Evolutionary conservation across 2,888 invertebrate species (phyloP).

Genomic region (Theretra japonica): DNA sequence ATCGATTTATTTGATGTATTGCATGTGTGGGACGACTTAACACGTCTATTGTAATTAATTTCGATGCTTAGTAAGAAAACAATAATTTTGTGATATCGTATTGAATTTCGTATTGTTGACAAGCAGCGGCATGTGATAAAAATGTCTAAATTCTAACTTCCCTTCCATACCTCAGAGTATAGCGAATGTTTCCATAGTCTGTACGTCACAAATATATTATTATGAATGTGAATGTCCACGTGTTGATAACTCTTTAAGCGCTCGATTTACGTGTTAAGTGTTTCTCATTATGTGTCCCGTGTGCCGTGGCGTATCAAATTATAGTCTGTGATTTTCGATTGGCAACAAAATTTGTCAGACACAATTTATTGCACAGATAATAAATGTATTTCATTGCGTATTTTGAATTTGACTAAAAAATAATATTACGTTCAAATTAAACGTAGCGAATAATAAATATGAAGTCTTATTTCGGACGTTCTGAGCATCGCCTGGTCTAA

Average conservation of each 20-base stretch:
- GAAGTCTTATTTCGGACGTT: too few relatives aligned
- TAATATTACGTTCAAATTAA: too few relatives aligned
- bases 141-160: slow-evolving; percentile 18
- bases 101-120: not conserved
- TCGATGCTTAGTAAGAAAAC: too few relatives aligned
- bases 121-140: slow-evolving; percentile 1
- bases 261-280: slow-evolving; percentile 11
- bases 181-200: slow-evolving; percentile 11
- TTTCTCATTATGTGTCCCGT: not conserved
- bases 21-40: too few relatives aligned
- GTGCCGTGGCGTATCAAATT: not conserved
- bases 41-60: too few relatives aligned
- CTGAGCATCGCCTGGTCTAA: too few relatives aligned
- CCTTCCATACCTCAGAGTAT: slow-evolving; percentile 13
- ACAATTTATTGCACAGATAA: too few relatives aligned
- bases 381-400: not conserved
- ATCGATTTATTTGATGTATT: too few relatives aligned
- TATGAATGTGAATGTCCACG: slow-evolving; percentile 7
- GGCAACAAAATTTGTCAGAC: too few relatives aligned
- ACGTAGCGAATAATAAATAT: too few relatives aligned
- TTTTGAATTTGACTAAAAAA: not conserved
- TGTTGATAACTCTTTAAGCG: not conserved
- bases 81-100: too few relatives aligned
- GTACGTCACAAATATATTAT: slow-evolving; percentile 19
- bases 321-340: not conserved